Conservation (phyloP, 2,113 vertebrate genomes). For the Pteronura brasiliensis region DNA sequence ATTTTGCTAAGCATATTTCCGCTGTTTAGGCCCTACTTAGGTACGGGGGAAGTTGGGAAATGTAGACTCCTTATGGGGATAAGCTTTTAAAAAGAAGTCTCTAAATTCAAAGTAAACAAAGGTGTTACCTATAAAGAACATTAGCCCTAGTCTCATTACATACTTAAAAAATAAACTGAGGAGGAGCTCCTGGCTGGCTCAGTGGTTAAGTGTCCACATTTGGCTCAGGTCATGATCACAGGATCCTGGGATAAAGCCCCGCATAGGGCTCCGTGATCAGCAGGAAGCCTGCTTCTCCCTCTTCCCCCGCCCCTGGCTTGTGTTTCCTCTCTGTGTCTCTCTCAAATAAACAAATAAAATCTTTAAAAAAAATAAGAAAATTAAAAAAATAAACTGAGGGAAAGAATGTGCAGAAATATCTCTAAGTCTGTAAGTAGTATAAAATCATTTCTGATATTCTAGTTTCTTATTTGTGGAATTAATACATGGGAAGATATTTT, state of each 20-base stretch:
- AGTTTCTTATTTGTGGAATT: background rate
- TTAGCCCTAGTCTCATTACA: background rate
- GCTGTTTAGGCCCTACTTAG: background rate
- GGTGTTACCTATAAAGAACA: background rate
- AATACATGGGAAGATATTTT: background rate
- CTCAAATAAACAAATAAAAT: too few relatives aligned
- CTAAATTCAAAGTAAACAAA: background rate
- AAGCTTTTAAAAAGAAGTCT: slow-evolving; percentile 19
- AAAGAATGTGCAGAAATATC: background rate
- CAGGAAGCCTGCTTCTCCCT: too few relatives aligned
- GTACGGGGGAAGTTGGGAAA: background rate
- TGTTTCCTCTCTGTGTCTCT: too few relatives aligned
- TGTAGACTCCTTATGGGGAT: background rate
- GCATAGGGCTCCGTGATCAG: too few relatives aligned
- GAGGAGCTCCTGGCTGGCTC: too few relatives aligned
- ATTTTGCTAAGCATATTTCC: background rate
- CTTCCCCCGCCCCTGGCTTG: too few relatives aligned
- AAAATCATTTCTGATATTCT: background rate
- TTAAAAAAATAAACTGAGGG: background rate
- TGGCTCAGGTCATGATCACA: too few relatives aligned
- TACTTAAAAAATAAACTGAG: background rate
- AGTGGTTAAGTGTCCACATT: too few relatives aligned
- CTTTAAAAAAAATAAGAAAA: too few relatives aligned
- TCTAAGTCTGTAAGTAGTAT: background rate
- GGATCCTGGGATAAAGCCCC: too few relatives aligned